These are phyloP conservation scores for Thera britannica DNA, from an alignment of 2,888 invertebrate genomes.

Conservation along the genomic window DNA sequence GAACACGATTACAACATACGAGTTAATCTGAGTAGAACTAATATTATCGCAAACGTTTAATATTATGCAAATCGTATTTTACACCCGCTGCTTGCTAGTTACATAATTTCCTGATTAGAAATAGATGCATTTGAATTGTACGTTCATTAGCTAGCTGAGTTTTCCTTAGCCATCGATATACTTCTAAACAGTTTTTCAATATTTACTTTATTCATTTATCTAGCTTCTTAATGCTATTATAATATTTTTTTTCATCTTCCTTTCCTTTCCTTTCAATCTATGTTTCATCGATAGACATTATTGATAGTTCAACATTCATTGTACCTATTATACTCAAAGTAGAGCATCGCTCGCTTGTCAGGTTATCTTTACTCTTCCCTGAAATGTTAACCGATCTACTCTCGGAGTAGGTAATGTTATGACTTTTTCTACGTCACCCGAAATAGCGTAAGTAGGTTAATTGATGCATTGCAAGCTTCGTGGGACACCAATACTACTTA, in stretches of 20 bases:
- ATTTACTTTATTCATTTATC: too few relatives aligned
- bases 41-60: constrained; percentile 24
- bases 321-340: neutral
- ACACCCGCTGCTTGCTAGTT: constrained; percentile 11
- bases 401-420: constrained; percentile 26
- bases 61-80: constrained; percentile 20
- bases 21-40: constrained; percentile 23
- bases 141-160: neutral
- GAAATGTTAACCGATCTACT: constrained; percentile 12
- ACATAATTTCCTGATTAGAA: constrained; percentile 26
- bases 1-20: constrained; percentile 13
- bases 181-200: too few relatives aligned
- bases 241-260: neutral
- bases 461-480: constrained; percentile 15
- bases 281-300: neutral
- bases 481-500: constrained; percentile 5
- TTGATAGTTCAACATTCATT: neutral
- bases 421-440: constrained; percentile 15
- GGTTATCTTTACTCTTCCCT: constrained; percentile 10
- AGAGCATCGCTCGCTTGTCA: neutral
- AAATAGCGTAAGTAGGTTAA: constrained; percentile 24
- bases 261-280: neutral
- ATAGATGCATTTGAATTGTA: constrained; percentile 8
- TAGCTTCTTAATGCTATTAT: too few relatives aligned
- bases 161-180: neutral